A percentile compares a stretch with the other conserved stretches of the same genome.
Conservation (phyloP, 2,113 vertebrate genomes). For the Bucco capensis region DNA sequence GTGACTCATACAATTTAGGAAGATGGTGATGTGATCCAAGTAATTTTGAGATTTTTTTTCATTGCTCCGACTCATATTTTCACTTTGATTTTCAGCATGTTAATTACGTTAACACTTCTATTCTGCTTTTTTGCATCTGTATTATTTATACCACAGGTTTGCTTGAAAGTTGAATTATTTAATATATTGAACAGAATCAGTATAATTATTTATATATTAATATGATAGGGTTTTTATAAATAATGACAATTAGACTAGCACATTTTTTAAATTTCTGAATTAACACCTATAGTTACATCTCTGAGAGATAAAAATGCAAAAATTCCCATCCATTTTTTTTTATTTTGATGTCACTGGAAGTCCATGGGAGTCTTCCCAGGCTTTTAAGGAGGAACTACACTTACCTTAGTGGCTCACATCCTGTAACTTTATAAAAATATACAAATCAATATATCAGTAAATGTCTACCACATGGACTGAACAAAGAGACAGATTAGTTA, state of each 20-base stretch:
- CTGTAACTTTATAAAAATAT: neutral
- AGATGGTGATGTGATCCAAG: neutral
- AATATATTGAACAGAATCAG: neutral
- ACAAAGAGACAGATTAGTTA: neutral
- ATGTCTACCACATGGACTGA: neutral
- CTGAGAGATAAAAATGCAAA: neutral
- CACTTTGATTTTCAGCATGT: neutral
- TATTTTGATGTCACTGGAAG: neutral
- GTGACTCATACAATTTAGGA: neutral
- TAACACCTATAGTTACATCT: neutral
- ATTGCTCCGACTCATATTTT: neutral
- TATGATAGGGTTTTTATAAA: neutral
- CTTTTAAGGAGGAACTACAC: neutral
- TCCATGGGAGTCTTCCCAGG: neutral
- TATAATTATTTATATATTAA: neutral
- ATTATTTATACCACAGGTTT: neutral
- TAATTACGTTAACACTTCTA: neutral
- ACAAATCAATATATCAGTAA: neutral
- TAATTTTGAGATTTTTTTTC: neutral
- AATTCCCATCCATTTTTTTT: neutral
- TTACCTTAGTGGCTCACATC: neutral
- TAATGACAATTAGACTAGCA: neutral
- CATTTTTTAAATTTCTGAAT: neutral
- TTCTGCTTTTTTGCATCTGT: neutral
- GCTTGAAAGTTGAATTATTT: neutral